Base-by-base conservation (phyloP, 37 sponge, comb jelly and placozoan genomes). In the Tethya wilhelma region DNA sequence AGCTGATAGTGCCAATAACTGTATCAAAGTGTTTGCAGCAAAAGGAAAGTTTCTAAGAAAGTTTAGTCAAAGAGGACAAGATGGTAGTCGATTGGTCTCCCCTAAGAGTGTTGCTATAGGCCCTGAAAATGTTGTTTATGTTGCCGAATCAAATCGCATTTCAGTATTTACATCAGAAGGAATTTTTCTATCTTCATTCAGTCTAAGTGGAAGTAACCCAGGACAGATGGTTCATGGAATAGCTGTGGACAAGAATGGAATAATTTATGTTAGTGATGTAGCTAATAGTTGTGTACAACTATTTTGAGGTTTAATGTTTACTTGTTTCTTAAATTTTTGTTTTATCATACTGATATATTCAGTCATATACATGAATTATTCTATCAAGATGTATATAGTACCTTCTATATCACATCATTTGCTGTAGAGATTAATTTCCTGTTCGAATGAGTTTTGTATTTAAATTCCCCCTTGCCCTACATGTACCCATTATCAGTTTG, bases 11-110 rank as follows among this genome's bases (percentile, higher is more conserved):
- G 36, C 69, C 37, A 90, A 83, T 40, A 69, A 91, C 78, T 56
- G 92, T 0, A 72, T 91, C 3, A 83, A 91, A 77, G 79, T 86
- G 3, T 86, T 91, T 75, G 80, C 62, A 28, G 38, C 31, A 34
- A 69, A 80, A 0, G 77, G 70, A 8, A 30, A 77, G 59, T 74
- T 67, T 33, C 11, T 77, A 0, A 66, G 69, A 58, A 34, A 55
- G 78, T 77, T 84, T 68, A 64, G 65, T 2, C 31, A 36, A 7
- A 23, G 1, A 32, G 58, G 59, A n/a, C 12, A 26, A 1, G 38
- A 40, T 11, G 30, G 30, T 37, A 67, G 84, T 26, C 57, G 67
- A 36, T 41, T 83, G 30, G 40, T 25, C 30, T 22, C 11, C 2
- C 76, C 76, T 33, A 64, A n/a, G 8, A 57, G 75, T 62, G 29